Evolutionary conservation across 2,888 invertebrate species (phyloP), one percentile per base, ranked within the genome.

Genomic region (Anaspis maculata): DNA sequence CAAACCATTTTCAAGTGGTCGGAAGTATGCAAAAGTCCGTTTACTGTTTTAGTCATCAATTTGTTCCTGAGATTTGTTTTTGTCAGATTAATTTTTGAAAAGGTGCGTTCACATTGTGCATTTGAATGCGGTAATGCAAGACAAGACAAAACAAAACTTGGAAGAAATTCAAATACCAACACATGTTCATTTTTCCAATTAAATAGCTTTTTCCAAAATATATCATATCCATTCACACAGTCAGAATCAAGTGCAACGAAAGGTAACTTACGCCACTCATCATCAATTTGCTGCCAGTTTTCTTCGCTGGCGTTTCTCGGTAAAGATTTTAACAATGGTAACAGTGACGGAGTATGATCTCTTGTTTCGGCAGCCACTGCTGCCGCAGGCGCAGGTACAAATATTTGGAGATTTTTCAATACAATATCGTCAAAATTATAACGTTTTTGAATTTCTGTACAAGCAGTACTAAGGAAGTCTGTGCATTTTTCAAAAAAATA

Each of bases 111-210:
- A 11, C 27, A 27, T 4, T 13, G 6, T 7, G 27, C 27, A 11
- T 13, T 27, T 27, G 27, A 27, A 13, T 27, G 27, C 5, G 27
- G 15, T 11, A 27, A 13, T 6, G 13, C 7, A 5, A 27, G 15
- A 12, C 7, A 13, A 14, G 5, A 13, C 6, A 27, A 5, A 6
- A 13, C 13, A 27, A 27, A 27, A 12, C 13, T 7, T 7, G 13
- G 4, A 7, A 27, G 13, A 13, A 13, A 6, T 9, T 9, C 6
- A 13, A 27, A 27, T 7, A 5, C 4, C 6, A 11, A 10, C n/a
- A n/a, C n/a, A n/a, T n/a, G n/a, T n/a, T n/a, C n/a, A 9, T 24
- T 10, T 9, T 10, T 11, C 6, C 9, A 5, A 9, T 5, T 24
- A 10, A 9, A 9, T 10, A 9, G 25, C 10, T 24, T 4, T 9